phyloP scores from a whole-genome alignment of 2,113 vertebrate species.

The Muntiacus muntjak region DNA sequence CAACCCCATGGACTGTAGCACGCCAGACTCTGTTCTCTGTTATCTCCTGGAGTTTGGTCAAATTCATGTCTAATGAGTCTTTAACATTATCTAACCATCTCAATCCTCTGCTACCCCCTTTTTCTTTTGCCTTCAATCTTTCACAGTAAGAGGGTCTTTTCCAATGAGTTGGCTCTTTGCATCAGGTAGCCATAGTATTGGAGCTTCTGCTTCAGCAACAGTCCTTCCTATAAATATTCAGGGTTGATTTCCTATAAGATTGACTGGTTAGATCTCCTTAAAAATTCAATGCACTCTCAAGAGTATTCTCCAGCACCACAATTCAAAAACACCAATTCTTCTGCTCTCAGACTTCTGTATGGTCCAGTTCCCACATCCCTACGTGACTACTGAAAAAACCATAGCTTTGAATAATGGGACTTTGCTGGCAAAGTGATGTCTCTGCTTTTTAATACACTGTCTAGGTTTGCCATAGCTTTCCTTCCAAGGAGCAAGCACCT shows the following conservation, averaged over 20 bases:
- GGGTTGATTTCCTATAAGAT: background rate
- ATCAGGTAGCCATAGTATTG: background rate
- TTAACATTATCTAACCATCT: background rate
- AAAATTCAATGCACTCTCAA: background rate
- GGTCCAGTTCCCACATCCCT: background rate
- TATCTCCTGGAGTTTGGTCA: background rate
- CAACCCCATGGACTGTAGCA: background rate
- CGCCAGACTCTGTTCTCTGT: background rate
- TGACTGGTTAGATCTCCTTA: background rate
- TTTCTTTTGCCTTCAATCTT: background rate
- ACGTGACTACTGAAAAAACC: background rate
- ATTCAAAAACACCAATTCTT: background rate
- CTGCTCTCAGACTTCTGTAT: background rate
- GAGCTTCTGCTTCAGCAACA: background rate
- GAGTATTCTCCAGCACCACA: background rate
- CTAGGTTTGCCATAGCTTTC: background rate
- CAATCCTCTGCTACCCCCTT: background rate
- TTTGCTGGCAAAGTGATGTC: background rate
- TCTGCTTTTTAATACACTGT: background rate
- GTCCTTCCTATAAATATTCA: background rate
- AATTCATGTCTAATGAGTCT: background rate
- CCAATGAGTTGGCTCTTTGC: background rate
- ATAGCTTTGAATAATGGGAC: background rate
- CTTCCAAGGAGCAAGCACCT: background rate
- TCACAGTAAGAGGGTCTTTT: background rate